Evolutionary conservation across 1,140 invertebrate species (phyloP).

Genomic region (Patella vulgata): DNA sequence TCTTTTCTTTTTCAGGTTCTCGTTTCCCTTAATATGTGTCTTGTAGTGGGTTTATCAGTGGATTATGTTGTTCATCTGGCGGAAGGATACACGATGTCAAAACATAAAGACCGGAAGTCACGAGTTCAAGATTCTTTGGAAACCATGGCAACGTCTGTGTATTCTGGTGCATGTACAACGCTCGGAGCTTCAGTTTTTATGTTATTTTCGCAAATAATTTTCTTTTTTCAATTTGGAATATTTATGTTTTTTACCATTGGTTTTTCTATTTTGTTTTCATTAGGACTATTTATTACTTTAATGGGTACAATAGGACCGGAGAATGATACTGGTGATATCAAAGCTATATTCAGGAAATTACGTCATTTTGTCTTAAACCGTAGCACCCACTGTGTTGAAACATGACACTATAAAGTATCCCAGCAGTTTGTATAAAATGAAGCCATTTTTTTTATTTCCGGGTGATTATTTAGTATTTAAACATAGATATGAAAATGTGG

Average conservation of each 20-base stretch:
- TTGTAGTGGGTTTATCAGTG: constrained; percentile 56
- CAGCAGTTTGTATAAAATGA: too few species aligned
- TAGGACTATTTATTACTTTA: constrained; percentile 43
- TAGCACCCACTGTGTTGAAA: too few species aligned
- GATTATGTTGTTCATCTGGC: constrained; percentile 61
- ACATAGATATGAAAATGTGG: too few species aligned
- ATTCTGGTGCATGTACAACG: constrained; percentile 51
- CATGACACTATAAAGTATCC: too few species aligned
- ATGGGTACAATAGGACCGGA: constrained; percentile 45
- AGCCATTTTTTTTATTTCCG: too few species aligned
- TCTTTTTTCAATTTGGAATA: constrained; percentile 45
- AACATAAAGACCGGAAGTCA: constrained; percentile 26
- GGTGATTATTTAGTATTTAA: too few species aligned
- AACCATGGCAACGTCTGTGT: constrained; percentile 47
- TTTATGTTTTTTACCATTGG: constrained; percentile 52
- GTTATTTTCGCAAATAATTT: constrained; percentile 17
- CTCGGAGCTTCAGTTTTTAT: constrained; percentile 17
- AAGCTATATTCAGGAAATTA: constrained; percentile 17
- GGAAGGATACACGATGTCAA: constrained; percentile 48
- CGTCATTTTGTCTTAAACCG: too few species aligned
- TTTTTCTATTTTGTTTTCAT: constrained; percentile 48
- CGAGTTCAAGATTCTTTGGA: constrained; percentile 47
- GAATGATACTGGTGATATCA: constrained; percentile 35
- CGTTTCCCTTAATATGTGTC: constrained; percentile 54
- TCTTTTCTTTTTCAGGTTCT: constrained; percentile 54